These are phyloP conservation scores for Saxicola maurus DNA, from an alignment of 2,797 vertebrate genomes.

Conservation along the genomic window DNA sequence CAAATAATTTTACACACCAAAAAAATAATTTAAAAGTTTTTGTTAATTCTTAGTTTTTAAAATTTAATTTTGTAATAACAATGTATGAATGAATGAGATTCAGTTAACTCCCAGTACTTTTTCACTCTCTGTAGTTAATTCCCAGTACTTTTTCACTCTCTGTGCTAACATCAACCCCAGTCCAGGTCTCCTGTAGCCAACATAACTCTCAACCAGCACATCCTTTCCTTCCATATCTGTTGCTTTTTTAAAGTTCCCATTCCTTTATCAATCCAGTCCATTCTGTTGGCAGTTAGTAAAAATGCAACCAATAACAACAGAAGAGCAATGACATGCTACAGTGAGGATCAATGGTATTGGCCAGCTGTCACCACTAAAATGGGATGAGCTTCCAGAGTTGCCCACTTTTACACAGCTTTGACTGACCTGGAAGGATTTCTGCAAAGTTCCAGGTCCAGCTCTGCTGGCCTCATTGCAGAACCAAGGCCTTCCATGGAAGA, in stretches of 20 bases:
- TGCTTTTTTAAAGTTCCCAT: not conserved
- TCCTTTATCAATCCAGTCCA: not conserved
- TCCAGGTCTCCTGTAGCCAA: not conserved
- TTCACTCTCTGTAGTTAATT: not conserved
- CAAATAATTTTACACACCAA: not conserved
- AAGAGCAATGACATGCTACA: not conserved
- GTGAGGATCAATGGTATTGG: not conserved
- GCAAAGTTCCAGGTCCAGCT: not conserved
- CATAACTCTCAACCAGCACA: not conserved
- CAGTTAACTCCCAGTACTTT: not conserved
- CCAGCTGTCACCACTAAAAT: not conserved
- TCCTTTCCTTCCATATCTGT: not conserved
- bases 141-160: not conserved
- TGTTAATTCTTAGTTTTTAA: not conserved
- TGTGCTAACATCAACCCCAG: not conserved
- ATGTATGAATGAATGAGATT: not conserved
- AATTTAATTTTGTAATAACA: not conserved
- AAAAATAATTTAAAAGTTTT: not conserved
- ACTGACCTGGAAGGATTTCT: not conserved
- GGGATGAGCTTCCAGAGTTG: not conserved
- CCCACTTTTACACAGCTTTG: not conserved
- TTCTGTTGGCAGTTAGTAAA: not conserved
- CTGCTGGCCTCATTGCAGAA: fast-evolving
- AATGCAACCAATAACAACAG: not conserved
- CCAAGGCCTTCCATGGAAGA: not conserved